These are phyloP conservation scores for Plotosus lineatus DNA, from an alignment of 2,113 vertebrate genomes.

Conservation along the genomic window DNA sequence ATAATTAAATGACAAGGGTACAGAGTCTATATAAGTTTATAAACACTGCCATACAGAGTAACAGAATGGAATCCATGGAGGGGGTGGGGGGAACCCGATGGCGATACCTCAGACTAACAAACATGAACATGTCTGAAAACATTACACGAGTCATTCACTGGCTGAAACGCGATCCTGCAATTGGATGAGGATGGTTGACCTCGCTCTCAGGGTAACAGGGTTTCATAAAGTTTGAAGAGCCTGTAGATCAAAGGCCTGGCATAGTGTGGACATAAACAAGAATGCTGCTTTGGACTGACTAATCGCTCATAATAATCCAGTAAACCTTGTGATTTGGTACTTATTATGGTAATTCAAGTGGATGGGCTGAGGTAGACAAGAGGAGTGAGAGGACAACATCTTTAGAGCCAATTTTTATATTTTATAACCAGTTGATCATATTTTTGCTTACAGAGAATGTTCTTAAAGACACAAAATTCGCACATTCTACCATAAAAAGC, in stretches of 20 bases:
- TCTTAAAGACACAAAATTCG: neutral
- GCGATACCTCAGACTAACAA: neutral
- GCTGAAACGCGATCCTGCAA: constrained; percentile 18
- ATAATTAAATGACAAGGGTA: neutral
- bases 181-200: constrained; percentile 2
- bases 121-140: neutral
- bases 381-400: neutral
- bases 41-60: neutral
- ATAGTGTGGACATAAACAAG: constrained; percentile 13
- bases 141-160: neutral
- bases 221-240: constrained; percentile 39
- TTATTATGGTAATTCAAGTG: neutral
- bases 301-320: constrained; percentile 15
- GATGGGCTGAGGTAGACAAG: neutral
- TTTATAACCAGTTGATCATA: neutral
- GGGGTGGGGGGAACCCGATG: no score
- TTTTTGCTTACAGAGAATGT: neutral
- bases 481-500: neutral
- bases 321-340: constrained; percentile 16
- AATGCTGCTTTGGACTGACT: constrained; percentile 10
- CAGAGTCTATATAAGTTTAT: neutral
- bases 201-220: constrained; percentile 9
- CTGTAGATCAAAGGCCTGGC: constrained; percentile 26
- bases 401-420: neutral
- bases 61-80: neutral